Base-by-base conservation (phyloP, 1,140 invertebrate genomes). In the Lordiphosa collinella region DNA sequence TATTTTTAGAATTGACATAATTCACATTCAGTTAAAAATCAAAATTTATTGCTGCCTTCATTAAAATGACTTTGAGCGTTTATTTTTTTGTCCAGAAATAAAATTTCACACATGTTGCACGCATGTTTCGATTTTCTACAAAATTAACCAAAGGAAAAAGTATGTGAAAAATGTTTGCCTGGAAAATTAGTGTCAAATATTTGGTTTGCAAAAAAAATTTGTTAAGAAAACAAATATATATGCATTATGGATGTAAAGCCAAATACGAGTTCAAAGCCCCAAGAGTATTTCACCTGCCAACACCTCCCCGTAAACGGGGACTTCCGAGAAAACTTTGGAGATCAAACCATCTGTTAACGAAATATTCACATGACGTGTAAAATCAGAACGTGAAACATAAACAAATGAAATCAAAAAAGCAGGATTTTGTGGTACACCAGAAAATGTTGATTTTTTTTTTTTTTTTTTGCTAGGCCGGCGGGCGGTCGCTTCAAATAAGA, bases 1-100 rank as follows among this genome's bases (percentile, higher is more conserved):
- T 84, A 84, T 78, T 73, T 48, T 73, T 84, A 84, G 78, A 84
- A 73, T 84, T 84, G 78, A 84, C 78, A 84, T 84, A 84, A 84
- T 73, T 82, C 31, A 48, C 62, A 52, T 58, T 52, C 68, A 61
- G 71, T 78, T 71, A 47, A 75, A 71, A 57, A 58, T 62, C 48
- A 22, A 52, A 71, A 70, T 62, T 82, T 82, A 84, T 78, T 51
- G 57, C 57, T 49, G 43, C 29, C 51, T 75, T 57, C 72, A 72
- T 68, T 64, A 64, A 75, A 57, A 65, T 64, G 59, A 64, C 66
- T 69, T 69, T 69, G 66, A 59, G 60, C 49, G 51, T 38, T 32
- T 49, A 49, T 57, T 18, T 48, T 22, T 59, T 36, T 16, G 53
- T 61, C 29, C 43, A 43, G 38, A 69, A 40, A 13, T 40, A 32